Evolutionary conservation across 2,113 vertebrate genomes (phyloP).

Genomic region (Stigmatopora nigra): DNA sequence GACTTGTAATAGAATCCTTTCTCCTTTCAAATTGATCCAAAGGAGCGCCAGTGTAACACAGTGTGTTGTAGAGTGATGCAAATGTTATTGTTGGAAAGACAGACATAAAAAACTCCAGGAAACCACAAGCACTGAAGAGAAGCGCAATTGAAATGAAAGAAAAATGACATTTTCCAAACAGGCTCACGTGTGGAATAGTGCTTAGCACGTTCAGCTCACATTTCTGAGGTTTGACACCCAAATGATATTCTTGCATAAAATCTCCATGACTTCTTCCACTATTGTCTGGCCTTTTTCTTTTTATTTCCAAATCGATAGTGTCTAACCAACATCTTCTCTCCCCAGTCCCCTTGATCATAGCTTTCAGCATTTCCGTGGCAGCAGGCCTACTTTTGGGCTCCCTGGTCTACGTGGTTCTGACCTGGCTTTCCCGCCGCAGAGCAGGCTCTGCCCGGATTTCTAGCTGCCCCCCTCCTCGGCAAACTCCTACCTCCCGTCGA

Average conservation of each 20-base stretch:
- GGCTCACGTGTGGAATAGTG: background rate
- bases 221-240: background rate
- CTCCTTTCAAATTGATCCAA: background rate
- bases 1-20: background rate
- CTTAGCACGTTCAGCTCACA: background rate
- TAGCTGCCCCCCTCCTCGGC: constrained; percentile 68
- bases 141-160: background rate
- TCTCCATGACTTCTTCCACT: background rate
- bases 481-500: constrained; percentile 60
- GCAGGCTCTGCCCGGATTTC: constrained; percentile 86
- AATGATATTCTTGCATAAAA: background rate
- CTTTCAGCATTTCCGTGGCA: constrained; percentile 87
- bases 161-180: background rate
- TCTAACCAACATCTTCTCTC: constrained; percentile 14
- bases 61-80: background rate
- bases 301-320: too few species aligned
- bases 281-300: background rate
- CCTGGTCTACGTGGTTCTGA: constrained; percentile 78
- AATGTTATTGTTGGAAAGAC: background rate
- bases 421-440: constrained; percentile 81
- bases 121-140: background rate
- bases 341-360: constrained; percentile 82
- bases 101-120: background rate
- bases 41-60: background rate
- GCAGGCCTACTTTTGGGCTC: constrained; percentile 84